Conservation (phyloP, 2,797 vertebrate genomes). For the Acipenser oxyrinchus region DNA sequence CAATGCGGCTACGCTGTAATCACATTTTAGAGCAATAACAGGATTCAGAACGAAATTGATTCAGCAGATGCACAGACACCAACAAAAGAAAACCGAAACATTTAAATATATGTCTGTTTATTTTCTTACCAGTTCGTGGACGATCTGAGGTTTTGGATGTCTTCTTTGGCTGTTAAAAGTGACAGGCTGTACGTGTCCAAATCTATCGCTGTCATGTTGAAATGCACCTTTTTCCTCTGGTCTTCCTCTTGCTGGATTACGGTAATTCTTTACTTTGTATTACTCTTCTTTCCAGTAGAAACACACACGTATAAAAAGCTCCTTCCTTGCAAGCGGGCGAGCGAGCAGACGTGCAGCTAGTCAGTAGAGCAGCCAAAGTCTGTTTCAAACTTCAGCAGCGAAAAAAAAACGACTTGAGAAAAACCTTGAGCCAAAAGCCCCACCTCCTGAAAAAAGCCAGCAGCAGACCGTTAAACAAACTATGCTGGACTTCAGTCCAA, state of each 20-base stretch:
- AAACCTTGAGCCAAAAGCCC: conserved; percentile 39
- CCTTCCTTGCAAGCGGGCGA: background rate
- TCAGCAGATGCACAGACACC: no score
- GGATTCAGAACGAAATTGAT: no score
- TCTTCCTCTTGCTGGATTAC: no score
- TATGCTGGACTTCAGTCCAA: conserved; percentile 3
- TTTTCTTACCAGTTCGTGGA: conserved; percentile 71
- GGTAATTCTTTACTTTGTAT: background rate
- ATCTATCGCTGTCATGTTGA: conserved; percentile 54
- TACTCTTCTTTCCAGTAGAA: background rate
- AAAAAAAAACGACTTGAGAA: conserved; percentile 36
- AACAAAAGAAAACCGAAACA: no score
- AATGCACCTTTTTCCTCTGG: conserved; percentile 22
- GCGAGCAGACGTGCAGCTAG: background rate
- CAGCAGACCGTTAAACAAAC: conserved; percentile 10
- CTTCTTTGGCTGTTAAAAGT: conserved; percentile 72
- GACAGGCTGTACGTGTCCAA: conserved; percentile 75
- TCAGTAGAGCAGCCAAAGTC: conserved; percentile 1
- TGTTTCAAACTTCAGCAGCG: conserved; percentile 20
- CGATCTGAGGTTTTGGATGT: conserved; percentile 67
- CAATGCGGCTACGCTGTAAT: no score
- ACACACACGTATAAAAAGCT: background rate
- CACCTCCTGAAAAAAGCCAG: conserved; percentile 49
- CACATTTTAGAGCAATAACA: no score
- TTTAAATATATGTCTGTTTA: conserved; percentile 1